Evolutionary conservation across 2,797 vertebrate species (phyloP).

Genomic region (Sciurus carolinensis): DNA sequence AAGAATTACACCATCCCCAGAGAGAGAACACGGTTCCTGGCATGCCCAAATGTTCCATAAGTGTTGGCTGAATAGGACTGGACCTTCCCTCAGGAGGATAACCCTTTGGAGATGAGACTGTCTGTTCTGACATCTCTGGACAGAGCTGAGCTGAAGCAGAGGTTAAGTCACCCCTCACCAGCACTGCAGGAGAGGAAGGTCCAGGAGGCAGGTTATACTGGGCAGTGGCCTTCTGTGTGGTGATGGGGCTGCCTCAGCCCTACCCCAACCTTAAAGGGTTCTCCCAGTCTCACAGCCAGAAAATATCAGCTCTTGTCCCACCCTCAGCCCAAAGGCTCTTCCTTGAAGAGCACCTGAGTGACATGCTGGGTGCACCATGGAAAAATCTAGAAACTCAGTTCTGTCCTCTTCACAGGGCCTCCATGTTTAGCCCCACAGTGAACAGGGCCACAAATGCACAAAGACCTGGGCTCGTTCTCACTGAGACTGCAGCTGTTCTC

Average conservation of each 20-base stretch:
- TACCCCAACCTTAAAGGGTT: background rate
- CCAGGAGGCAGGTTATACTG: background rate
- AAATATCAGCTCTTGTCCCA: background rate
- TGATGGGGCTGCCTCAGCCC: rapidly evolving
- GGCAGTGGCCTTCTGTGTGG: background rate
- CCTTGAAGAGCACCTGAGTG: background rate
- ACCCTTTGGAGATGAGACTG: background rate
- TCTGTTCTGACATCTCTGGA: background rate
- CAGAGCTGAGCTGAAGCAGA: background rate
- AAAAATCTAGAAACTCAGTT: constrained; percentile 25
- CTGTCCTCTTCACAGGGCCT: background rate
- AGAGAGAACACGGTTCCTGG: background rate
- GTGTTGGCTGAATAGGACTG: background rate
- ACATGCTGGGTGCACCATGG: background rate
- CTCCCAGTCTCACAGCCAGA: background rate
- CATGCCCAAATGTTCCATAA: background rate
- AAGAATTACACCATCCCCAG: background rate
- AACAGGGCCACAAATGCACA: constrained; percentile 4
- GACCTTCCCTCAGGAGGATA: background rate
- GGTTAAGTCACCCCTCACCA: background rate
- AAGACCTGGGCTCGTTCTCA: constrained; percentile 50
- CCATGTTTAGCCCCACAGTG: background rate
- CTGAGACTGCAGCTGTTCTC: constrained; percentile 79
- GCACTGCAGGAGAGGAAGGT: background rate
- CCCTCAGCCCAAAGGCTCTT: background rate